These are phyloP conservation scores for Chorisops tibialis DNA, from an alignment of 2,888 invertebrate genomes.

Conservation along the genomic window DNA sequence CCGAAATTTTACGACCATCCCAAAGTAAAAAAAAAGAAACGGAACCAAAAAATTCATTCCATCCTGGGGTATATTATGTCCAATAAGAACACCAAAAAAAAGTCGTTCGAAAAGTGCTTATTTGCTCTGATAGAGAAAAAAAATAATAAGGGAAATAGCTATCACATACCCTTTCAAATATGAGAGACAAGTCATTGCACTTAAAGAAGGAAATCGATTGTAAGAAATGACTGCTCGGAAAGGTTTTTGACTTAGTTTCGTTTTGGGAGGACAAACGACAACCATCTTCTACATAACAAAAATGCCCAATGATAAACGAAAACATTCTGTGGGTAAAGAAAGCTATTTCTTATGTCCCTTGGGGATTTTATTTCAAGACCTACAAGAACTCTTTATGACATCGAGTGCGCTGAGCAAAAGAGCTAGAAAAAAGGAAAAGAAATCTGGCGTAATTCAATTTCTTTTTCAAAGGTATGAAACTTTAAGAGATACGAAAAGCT, in stretches of 20 bases:
- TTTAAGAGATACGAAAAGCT: too few species aligned
- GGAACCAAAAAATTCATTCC: background rate
- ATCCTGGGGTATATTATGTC: background rate
- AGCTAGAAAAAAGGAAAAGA: background rate
- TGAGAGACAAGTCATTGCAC: slow-evolving; percentile 21
- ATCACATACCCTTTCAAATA: slow-evolving; percentile 17
- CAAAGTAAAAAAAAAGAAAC: background rate
- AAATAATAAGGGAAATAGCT: background rate
- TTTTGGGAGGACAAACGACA: background rate
- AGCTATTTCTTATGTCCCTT: background rate
- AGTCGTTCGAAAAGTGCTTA: background rate
- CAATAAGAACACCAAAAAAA: background rate
- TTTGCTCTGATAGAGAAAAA: background rate
- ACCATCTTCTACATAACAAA: background rate
- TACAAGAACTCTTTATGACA: slow-evolving; percentile 21
- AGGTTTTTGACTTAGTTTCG: slow-evolving; percentile 18
- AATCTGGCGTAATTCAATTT: slow-evolving; percentile 10
- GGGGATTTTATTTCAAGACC: slow-evolving; percentile 10
- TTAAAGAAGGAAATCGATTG: slow-evolving; percentile 18
- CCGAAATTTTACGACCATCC: slow-evolving; percentile 8
- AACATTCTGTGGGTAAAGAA: slow-evolving; percentile 22
- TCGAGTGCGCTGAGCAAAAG: slow-evolving; percentile 11
- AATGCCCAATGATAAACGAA: slow-evolving; percentile 20
- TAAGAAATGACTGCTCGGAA: slow-evolving; percentile 1
- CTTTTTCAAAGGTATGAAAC: background rate